Evolutionary conservation across 2,113 vertebrate genomes (phyloP).

Genomic region (Erinaceus europaeus): DNA sequence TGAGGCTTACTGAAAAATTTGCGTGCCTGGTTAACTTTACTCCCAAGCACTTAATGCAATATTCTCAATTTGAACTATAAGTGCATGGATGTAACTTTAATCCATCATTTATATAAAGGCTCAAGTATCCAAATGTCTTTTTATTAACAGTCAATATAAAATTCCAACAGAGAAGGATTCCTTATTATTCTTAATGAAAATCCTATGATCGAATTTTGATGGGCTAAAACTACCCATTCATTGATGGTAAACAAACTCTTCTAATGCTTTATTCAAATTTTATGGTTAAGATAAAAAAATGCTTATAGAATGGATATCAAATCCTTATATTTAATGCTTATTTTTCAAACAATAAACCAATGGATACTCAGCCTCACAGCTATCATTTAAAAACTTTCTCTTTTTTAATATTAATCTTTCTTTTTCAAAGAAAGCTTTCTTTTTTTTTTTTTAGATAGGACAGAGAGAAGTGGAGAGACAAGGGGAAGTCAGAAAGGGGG

Average conservation of each 20-base stretch:
- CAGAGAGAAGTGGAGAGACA: too few species aligned
- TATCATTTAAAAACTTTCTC: neutral
- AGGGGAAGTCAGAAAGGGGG: too few species aligned
- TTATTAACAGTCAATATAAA: neutral
- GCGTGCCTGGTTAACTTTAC: neutral
- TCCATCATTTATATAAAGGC: neutral
- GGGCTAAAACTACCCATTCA: neutral
- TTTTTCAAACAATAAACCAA: too few species aligned
- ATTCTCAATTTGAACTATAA: neutral
- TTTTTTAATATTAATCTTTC: neutral
- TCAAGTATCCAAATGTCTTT: neutral
- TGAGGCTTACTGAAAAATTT: neutral
- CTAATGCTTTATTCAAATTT: neutral
- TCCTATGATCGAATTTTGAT: neutral
- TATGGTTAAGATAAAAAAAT: neutral
- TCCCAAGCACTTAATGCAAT: neutral
- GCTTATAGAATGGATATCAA: too few species aligned
- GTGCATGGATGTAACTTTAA: conserved; percentile 22
- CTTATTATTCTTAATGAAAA: neutral
- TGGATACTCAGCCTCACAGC: neutral
- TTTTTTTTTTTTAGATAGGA: too few species aligned
- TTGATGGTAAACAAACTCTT: neutral
- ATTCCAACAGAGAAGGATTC: neutral
- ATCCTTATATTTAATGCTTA: too few species aligned
- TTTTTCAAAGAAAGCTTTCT: too few species aligned